Evolutionary conservation across 2,888 invertebrate genomes (phyloP), one percentile per base, ranked within the genome.

Genomic region (Temnothorax unifasciatus): DNA sequence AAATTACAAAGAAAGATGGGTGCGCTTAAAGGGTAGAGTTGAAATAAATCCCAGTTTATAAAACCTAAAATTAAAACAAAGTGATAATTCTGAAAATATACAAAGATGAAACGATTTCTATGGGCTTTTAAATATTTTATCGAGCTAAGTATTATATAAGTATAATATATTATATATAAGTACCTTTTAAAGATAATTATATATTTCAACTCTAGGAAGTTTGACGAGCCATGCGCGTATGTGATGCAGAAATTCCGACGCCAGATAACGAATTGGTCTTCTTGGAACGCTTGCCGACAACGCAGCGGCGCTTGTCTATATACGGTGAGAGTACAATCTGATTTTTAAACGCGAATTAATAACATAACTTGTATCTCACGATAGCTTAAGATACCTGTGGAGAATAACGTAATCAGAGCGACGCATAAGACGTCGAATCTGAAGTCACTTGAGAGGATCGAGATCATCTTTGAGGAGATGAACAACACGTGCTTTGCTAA

Each of bases 231-330:
- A 6, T 93, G 93, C 66, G 84, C 38, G 6, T 88, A 84, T 41
- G 89, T 91, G 2, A 91, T 90, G 87, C 93, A 92, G 41, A 88
- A 92, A 63, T 85, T 93, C n/a, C 86, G 89, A 29, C 89, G 85
- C 25, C 92, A 93, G 64, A 91, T 93, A 77, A 81, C 92, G 25
- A 91, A 91, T 79, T 93, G 91, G 90, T 90, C 92, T 18, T 83
- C 88, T 1, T 90, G 88, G 21, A 77, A 84, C 8, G 88, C 87
- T 59, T 93, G 91, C 63, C 89, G 86, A 6, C 69, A 74, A 25
- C 88, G 79, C 71, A 87, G 87, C 64, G 86, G 85, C 69, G 90
- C 61, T 82, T 92, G 92, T 66, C 81, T 91, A 8, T 92, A 92
- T 38, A 84, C 87, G 59, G 92, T 92, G 73, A 89, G 85, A 25